These are phyloP conservation scores for Marronus borbonicus DNA, from an alignment of 2,888 invertebrate genomes.

Conservation along the genomic window DNA sequence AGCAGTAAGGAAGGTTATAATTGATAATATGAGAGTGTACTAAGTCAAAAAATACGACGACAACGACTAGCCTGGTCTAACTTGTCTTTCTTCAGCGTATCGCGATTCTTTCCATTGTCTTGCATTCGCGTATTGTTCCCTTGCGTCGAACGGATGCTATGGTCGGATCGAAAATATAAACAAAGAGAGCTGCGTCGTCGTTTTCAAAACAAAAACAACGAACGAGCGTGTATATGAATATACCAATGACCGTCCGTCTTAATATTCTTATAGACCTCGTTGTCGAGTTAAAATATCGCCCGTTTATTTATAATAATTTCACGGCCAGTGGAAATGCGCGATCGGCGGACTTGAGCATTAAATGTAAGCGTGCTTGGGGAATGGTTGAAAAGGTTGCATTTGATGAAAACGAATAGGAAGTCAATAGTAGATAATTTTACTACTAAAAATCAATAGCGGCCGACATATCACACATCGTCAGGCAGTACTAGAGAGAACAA, in stretches of 20 bases:
- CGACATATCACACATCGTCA: no score
- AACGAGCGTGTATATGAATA: background rate
- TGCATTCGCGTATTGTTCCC: background rate
- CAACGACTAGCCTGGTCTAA: no score
- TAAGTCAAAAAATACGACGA: no score
- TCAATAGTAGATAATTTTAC: no score
- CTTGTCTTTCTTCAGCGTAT: no score
- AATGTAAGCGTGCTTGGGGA: background rate
- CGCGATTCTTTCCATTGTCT: no score
- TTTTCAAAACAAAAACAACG: conserved; percentile 6
- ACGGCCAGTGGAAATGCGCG: conserved; percentile 38
- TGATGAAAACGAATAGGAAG: no score
- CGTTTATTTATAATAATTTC: conserved; percentile 38
- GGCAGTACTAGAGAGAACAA: no score
- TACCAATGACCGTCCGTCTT: conserved; percentile 9
- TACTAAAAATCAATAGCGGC: no score
- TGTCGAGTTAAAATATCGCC: conserved; percentile 2
- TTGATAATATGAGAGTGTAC: no score
- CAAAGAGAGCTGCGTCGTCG: background rate
- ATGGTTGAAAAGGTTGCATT: no score
- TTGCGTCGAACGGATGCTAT: background rate
- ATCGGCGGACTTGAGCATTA: background rate
- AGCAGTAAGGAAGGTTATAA: no score
- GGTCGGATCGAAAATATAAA: background rate
- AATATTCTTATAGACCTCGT: conserved; percentile 16